These are phyloP conservation scores for Hippolais icterina DNA, from an alignment of 2,113 vertebrate genomes.

Conservation along the genomic window DNA sequence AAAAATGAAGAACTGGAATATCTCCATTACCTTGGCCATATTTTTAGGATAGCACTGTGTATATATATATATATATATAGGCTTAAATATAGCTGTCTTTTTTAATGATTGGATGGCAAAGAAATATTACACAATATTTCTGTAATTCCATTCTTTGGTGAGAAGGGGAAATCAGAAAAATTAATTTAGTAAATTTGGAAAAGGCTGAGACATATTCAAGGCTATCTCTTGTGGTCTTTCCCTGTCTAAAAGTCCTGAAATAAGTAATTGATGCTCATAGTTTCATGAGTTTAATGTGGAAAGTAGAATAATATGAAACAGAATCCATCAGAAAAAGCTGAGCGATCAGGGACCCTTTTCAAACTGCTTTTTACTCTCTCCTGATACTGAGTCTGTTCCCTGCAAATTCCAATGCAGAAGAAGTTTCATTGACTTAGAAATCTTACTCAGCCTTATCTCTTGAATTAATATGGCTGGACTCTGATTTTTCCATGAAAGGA, in stretches of 20 bases:
- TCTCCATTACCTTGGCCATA: neutral
- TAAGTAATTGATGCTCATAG: neutral
- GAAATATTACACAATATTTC: neutral
- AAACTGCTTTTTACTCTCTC: neutral
- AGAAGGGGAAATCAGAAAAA: neutral
- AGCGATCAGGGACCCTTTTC: neutral
- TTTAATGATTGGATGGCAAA: neutral
- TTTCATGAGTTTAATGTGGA: neutral
- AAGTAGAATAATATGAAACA: neutral
- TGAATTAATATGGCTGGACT: neutral
- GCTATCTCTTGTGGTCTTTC: neutral
- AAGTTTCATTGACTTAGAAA: neutral
- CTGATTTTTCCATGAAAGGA: neutral
- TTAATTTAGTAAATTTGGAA: neutral
- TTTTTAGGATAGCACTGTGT: neutral
- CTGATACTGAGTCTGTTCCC: neutral
- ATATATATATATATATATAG: neutral
- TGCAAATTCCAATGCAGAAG: neutral
- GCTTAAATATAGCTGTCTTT: neutral
- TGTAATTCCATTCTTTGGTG: neutral
- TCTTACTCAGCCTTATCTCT: neutral
- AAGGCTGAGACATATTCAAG: neutral
- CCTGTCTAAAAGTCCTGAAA: neutral
- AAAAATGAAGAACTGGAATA: neutral
- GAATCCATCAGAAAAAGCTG: neutral